A percentile compares a stretch with the other conserved stretches of the same genome.
Evolutionary conservation across 1,140 invertebrate species (phyloP).

Genomic region (Trichogramma pretiosum): DNA sequence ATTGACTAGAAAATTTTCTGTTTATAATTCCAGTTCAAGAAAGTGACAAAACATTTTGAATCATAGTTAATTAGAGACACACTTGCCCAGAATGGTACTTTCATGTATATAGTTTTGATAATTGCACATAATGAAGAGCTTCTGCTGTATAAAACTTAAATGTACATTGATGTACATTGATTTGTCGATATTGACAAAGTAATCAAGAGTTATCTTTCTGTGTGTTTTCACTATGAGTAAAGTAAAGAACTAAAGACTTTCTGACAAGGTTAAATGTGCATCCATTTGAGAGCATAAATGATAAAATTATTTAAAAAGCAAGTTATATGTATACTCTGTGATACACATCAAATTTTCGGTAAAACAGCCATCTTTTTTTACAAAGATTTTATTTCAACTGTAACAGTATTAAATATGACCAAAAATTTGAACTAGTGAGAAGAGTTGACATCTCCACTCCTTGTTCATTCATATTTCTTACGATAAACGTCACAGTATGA

Average conservation of each 20-base stretch:
- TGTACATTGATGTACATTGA: no score
- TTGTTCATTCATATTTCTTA: no score
- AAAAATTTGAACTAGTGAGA: no score
- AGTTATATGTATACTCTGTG: slow-evolving; percentile 31
- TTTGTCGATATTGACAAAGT: neutral
- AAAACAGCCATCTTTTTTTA: slow-evolving; percentile 28
- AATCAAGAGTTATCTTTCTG: no score
- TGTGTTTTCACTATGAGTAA: no score
- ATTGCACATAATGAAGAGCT: slow-evolving; percentile 17
- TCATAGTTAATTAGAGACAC: slow-evolving; percentile 4
- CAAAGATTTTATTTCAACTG: no score
- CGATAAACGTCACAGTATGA: no score
- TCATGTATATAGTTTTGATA: slow-evolving; percentile 42
- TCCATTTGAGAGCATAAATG: slow-evolving; percentile 16
- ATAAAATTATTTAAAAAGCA: slow-evolving; percentile 15
- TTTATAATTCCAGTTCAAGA: slow-evolving; percentile 10
- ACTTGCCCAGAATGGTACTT: slow-evolving; percentile 6
- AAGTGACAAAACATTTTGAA: no score
- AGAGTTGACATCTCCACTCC: no score
- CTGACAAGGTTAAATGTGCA: slow-evolving; percentile 23
- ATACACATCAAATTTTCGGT: slow-evolving; percentile 27
- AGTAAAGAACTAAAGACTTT: no score
- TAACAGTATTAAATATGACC: no score
- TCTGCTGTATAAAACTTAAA: slow-evolving; percentile 14
- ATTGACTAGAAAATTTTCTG: slow-evolving; percentile 11